These are phyloP conservation scores for Scopus umbretta DNA, from an alignment of 2,113 vertebrate species.

Conservation along the genomic window DNA sequence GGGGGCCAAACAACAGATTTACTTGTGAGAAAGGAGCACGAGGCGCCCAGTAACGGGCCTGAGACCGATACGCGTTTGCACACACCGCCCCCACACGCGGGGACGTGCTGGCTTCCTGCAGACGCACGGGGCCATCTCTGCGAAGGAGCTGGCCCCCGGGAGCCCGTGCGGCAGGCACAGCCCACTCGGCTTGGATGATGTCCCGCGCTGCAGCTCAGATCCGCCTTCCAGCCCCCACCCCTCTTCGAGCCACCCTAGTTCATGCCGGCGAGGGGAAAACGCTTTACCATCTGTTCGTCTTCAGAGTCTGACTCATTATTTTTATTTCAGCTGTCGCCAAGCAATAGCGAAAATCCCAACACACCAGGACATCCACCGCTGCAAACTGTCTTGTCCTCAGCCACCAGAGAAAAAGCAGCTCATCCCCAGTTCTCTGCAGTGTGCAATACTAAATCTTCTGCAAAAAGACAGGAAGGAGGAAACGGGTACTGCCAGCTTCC, in stretches of 20 bases:
- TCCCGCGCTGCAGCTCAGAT: neutral
- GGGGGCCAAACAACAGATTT: neutral
- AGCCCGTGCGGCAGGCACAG: fast-evolving
- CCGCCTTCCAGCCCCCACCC: neutral
- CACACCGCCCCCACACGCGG: fast-evolving
- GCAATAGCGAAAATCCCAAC: conserved; percentile 23
- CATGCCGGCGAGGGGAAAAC: neutral
- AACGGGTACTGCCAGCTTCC: neutral
- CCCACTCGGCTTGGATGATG: neutral
- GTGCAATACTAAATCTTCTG: neutral
- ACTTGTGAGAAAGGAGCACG: neutral
- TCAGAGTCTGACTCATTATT: conserved; percentile 56
- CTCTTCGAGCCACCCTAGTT: neutral
- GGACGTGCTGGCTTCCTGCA: fast-evolving
- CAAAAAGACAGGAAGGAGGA: neutral
- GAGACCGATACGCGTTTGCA: neutral
- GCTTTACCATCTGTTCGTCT: conserved; percentile 15
- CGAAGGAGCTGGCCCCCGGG: fast-evolving
- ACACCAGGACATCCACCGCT: neutral
- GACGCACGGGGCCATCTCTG: neutral
- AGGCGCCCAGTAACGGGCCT: neutral
- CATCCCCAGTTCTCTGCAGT: fast-evolving
- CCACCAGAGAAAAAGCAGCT: neutral
- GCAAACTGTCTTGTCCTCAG: neutral
- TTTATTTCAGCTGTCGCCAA: conserved; percentile 54